A percentile compares a stretch with the other conserved stretches of the same genome.
phyloP scores from a whole-genome alignment of 2,888 invertebrate species.

The Ichneumoninae sp. region DNA sequence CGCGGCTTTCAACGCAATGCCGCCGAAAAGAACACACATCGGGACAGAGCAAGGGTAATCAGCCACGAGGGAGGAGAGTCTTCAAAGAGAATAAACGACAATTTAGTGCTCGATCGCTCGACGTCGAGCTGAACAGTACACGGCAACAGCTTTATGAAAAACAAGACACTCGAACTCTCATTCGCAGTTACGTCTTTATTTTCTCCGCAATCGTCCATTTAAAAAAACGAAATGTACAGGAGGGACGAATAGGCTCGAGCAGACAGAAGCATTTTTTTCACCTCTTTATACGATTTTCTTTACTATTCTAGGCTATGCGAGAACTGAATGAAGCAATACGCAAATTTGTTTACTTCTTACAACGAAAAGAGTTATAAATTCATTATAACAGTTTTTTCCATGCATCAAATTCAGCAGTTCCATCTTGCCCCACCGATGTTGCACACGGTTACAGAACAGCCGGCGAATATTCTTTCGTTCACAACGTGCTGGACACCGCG shows the following conservation, averaged over 20 bases:
- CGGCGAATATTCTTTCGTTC: neutral
- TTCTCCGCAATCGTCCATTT: neutral
- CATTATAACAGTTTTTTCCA: too few relatives aligned
- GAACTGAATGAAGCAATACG: neutral
- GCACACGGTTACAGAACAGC: neutral
- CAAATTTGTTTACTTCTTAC: neutral
- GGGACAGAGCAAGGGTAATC: conserved; percentile 19
- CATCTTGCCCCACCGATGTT: neutral
- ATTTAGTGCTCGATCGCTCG: conserved; percentile 44
- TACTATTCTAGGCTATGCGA: neutral
- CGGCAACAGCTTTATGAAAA: conserved; percentile 1
- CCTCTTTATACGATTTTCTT: neutral
- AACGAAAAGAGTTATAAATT: neutral
- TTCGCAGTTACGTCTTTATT: conserved; percentile 9
- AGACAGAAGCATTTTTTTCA: conserved; percentile 26
- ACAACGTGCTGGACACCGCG: neutral
- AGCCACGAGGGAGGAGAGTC: neutral
- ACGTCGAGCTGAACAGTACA: conserved; percentile 11
- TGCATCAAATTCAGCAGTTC: neutral
- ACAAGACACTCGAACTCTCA: conserved; percentile 14
- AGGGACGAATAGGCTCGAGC: neutral
- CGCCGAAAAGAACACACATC: neutral
- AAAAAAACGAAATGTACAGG: neutral
- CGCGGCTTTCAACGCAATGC: conserved; percentile 12
- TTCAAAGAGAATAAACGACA: conserved; percentile 51